These are phyloP conservation scores for Andricus curvator DNA, from an alignment of 2,888 invertebrate species.

Conservation along the genomic window DNA sequence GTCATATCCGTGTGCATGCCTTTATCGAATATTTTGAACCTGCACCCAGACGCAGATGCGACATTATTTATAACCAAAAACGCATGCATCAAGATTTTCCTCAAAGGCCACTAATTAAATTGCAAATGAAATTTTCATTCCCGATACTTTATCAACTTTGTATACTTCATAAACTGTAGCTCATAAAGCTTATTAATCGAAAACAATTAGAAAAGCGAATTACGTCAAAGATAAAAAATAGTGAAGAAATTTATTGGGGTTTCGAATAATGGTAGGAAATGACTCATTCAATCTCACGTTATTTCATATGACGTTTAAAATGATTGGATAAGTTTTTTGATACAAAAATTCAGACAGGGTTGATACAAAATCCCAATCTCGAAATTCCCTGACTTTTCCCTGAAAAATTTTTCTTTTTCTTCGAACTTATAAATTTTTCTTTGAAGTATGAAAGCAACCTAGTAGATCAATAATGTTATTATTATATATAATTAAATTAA, in stretches of 20 bases:
- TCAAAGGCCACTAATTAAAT: slow-evolving; percentile 14
- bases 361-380: no score
- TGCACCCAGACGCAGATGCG: slow-evolving; percentile 23
- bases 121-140: neutral
- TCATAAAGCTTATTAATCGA: neutral
- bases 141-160: neutral
- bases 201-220: neutral
- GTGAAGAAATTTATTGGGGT: neutral
- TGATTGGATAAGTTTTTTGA: no score
- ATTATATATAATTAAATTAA: no score
- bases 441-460: no score
- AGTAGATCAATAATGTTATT: no score
- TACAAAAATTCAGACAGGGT: no score
- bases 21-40: slow-evolving; percentile 29
- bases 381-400: no score
- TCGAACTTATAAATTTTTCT: no score
- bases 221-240: neutral
- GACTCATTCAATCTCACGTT: no score
- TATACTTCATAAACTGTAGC: neutral
- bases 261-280: no score
- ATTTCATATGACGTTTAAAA: no score
- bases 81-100: slow-evolving; percentile 36
- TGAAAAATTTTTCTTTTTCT: no score
- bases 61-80: slow-evolving; percentile 24
- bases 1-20: neutral